Evolutionary conservation across 2,888 invertebrate species (phyloP), one percentile per base, ranked within the genome.

Genomic region (Hemaris fuciformis): DNA sequence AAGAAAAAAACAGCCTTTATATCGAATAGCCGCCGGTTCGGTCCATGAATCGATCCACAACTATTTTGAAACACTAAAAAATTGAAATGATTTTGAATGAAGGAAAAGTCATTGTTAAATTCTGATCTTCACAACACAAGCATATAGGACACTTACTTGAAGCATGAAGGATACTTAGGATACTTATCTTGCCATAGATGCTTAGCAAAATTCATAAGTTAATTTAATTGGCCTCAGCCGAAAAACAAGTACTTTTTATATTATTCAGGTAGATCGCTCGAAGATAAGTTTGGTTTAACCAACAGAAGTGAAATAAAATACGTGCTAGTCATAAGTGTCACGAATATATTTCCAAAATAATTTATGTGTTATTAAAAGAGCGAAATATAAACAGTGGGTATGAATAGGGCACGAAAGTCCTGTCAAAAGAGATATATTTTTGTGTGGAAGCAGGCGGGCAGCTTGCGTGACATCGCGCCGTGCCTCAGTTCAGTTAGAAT

Each of bases 401-500:
- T 31, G 18, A 53, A 53, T 53, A 53, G 53, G 31, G 18, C 53
- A 53, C 53, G 53, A 53, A 53, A 53, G 10, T 4, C n/a, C n/a
- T 27, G 53, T 53, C 53, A 53, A 53, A 53, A 53, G 48, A 48
- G 53, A 53, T 53, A 53, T 56, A 45, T 62, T 53, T 59, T 59
- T 59, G 27, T 58, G 3, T 38, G 59, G 45, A 43, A 43, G 43
- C 68, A 70, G 72, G 72, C 69, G 72, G 74, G 72, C 70, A 66
- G 72, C 81, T 89, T 80, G 89, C 89, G 89, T 89, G 89, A 81
- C 84, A 76, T 67, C 69, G 66, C 68, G 74, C 85, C 80, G 84
- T 89, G 79, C 79, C 72, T 88, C 85, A 88, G 71, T 66, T 66
- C 69, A 71, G 76, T 81, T 75, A 83, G 83, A 85, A 86, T 83